Evolutionary conservation across 2,888 invertebrate species (phyloP).

Genomic region (Leucophenga maculata): DNA sequence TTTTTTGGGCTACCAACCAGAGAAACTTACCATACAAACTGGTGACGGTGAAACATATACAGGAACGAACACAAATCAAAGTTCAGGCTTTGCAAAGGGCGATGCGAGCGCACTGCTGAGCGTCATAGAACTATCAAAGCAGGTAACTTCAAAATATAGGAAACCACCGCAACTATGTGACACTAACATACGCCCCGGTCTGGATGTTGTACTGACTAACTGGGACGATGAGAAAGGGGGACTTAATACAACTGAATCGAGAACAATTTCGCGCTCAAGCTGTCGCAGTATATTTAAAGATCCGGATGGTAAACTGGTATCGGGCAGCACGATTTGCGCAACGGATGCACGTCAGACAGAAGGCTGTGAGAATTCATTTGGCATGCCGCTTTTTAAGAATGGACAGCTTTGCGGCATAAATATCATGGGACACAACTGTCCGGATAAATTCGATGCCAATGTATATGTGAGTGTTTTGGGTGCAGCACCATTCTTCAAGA

Average conservation of each 20-base stretch:
- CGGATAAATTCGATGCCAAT: constrained; percentile 3
- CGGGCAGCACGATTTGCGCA: constrained; percentile 27
- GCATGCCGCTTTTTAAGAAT: constrained; percentile 34
- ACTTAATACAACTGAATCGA: constrained; percentile 25
- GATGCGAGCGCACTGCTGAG: neutral
- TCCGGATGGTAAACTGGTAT: neutral
- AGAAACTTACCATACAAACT: constrained; percentile 10
- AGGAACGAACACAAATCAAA: neutral
- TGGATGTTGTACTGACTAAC: constrained; percentile 33
- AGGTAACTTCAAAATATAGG: neutral
- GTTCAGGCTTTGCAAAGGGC: neutral
- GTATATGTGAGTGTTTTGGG: constrained; percentile 34
- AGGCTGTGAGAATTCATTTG: constrained; percentile 25
- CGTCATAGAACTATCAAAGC: no score
- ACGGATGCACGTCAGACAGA: neutral
- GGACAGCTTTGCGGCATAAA: constrained; percentile 41
- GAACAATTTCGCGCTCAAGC: neutral
- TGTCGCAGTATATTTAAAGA: neutral
- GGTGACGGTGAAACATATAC: constrained; percentile 13
- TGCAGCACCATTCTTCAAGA: constrained; percentile 6
- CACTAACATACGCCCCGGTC: neutral
- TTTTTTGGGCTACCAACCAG: neutral
- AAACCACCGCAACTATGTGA: constrained; percentile 27
- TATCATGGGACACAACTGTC: constrained; percentile 42
- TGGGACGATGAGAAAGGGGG: neutral